Percentiles rank a stretch among this genome's conserved stretches.
These are phyloP conservation scores for Eurypyga helias DNA, from an alignment of 2,113 vertebrate species.

Conservation along the genomic window DNA sequence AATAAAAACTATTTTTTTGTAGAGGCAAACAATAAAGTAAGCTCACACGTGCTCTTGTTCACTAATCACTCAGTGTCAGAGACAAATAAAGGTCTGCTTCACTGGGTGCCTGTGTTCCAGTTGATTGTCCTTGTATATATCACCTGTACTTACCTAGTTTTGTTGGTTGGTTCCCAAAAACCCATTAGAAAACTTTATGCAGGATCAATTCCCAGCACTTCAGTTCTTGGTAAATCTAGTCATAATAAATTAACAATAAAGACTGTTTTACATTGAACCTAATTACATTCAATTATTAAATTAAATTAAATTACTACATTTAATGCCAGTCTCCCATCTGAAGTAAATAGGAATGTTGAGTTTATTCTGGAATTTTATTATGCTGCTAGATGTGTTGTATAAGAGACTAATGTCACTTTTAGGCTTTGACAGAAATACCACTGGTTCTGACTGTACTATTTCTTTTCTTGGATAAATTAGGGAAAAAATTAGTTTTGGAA, in stretches of 20 bases:
- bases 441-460: not conserved
- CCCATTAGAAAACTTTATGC: not conserved
- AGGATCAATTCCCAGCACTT: rapidly evolving
- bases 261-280: not conserved
- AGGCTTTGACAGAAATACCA: not conserved
- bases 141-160: not conserved
- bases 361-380: not conserved
- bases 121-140: rapidly evolving
- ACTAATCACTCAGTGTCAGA: not conserved
- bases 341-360: not conserved
- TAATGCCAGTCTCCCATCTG: not conserved
- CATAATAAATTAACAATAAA: not conserved
- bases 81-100: not conserved
- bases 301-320: not conserved
- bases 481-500: not conserved
- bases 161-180: not conserved
- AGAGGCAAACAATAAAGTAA: not conserved
- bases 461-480: not conserved
- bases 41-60: not conserved
- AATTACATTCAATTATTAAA: not conserved
- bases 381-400: not conserved
- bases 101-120: rapidly evolving
- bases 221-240: not conserved
- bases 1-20: not conserved
- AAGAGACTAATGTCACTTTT: not conserved